phyloP scores from a whole-genome alignment of 1,140 invertebrate species.

The Akabosia matsudoensis region DNA sequence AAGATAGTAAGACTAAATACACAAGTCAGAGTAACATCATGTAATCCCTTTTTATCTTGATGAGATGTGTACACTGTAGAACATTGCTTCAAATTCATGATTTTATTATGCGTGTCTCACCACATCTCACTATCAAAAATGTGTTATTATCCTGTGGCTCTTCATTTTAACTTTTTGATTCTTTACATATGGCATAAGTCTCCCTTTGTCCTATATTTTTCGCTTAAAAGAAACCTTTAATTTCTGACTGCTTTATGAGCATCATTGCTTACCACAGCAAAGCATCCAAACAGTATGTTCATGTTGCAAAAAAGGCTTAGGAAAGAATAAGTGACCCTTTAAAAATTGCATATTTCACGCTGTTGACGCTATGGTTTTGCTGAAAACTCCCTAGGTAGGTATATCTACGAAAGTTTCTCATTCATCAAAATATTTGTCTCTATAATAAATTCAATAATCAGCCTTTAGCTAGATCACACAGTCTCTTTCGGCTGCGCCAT shows the following conservation, averaged over 20 bases:
- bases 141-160: background rate
- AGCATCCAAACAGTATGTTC: no score
- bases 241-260: background rate
- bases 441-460: no score
- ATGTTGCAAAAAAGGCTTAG: no score
- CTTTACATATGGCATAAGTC: no score
- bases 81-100: background rate
- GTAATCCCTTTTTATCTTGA: background rate
- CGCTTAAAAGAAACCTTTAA: background rate
- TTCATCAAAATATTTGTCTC: no score
- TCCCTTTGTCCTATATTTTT: background rate
- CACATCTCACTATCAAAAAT: background rate
- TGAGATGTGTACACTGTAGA: background rate
- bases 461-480: no score
- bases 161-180: background rate
- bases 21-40: no score
- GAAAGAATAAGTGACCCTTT: slow-evolving; percentile 4
- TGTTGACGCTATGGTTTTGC: background rate
- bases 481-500: no score
- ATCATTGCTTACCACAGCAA: no score
- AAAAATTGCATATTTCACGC: slow-evolving; percentile 17
- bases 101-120: background rate
- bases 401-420: no score
- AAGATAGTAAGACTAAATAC: background rate
- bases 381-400: no score